Evolutionary conservation across 2,888 invertebrate species (phyloP), one percentile per base, ranked within the genome.

Genomic region (Anaspis maculata): DNA sequence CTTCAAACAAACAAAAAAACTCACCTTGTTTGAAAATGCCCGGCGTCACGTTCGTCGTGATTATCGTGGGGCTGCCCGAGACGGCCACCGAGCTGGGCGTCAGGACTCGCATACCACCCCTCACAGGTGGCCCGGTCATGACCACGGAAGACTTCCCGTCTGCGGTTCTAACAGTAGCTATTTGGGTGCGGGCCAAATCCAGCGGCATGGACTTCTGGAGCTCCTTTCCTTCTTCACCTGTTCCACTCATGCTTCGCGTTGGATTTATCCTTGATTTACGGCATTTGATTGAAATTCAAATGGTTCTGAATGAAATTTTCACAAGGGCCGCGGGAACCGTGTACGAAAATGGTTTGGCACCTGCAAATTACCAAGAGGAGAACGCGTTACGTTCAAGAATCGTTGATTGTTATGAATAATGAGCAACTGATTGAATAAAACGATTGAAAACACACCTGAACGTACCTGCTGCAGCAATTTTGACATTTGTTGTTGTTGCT

Each of bases 161-260:
- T 30, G 66, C 61, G 25, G 71, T 58, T 46, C 72, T 68, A 11
- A 71, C 65, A 40, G 69, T 62, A 3, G 68, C 64, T 34, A 72
- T 64, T 61, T 72, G 69, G 38, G 61, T 71, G 42, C 69, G 61
- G 47, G 72, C 71, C 53, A 71, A 55, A 56, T 68, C 66, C 44
- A 69, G 53, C 34, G 67, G 68, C 64, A 72, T 71, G 61, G 70
- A 70, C 65, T 76, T 76, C 46, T 67, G 67, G 51, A 68, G 57
- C 46, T 73, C 68, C 50, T 75, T 71, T 49, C 74, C 73, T 49
- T 75, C 75, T 49, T 70, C 73, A 19, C 48, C 43, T 38, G 54
- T 62, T 36, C 52, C 57, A 57, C 64, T 65, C 66, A 67, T 67
- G n/a, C n/a, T n/a, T n/a, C n/a, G n/a, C n/a, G n/a, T n/a, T n/a